A percentile compares a stretch with the other conserved stretches of the same genome.
phyloP scores from a whole-genome alignment of 2,113 vertebrate genomes.

The Chaetorhynchus papuensis region DNA sequence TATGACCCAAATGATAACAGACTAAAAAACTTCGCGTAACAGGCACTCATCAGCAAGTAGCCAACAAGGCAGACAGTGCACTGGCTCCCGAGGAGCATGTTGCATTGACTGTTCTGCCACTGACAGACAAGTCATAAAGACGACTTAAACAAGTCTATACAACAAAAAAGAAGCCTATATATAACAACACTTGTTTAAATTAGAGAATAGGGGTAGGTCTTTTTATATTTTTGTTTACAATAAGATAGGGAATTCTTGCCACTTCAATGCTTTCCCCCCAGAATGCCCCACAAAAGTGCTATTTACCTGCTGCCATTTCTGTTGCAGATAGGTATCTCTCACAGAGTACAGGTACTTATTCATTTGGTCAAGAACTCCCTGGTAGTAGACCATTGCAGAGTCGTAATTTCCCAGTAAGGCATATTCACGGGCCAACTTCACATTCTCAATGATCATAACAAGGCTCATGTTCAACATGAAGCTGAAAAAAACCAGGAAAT shows the following conservation, averaged over 20 bases:
- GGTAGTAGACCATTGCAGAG: conserved; percentile 92
- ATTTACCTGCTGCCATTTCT: conserved; percentile 94
- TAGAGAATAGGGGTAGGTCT: neutral
- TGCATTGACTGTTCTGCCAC: neutral
- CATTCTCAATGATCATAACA: conserved; percentile 92
- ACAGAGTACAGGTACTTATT: conserved; percentile 85
- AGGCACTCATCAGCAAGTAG: neutral
- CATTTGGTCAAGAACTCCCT: conserved; percentile 92
- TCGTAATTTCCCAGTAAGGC: conserved; percentile 95
- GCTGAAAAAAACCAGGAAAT: neutral
- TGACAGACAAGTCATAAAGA: neutral
- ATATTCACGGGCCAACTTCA: conserved; percentile 94
- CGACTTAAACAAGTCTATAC: neutral
- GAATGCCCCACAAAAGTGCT: neutral
- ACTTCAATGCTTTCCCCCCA: neutral
- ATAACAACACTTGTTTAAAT: neutral
- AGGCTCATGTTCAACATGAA: conserved; percentile 87
- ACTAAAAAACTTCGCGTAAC: neutral
- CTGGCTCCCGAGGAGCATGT: neutral
- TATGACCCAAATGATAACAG: neutral
- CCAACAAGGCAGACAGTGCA: neutral
- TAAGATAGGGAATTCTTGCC: neutral
- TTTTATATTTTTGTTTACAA: neutral
- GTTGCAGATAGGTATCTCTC: conserved; percentile 82
- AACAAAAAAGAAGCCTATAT: neutral